Evolutionary conservation across 1,140 invertebrate species (phyloP), one percentile per base, ranked within the genome.

Genomic region (Pemphigus obesinymphae): DNA sequence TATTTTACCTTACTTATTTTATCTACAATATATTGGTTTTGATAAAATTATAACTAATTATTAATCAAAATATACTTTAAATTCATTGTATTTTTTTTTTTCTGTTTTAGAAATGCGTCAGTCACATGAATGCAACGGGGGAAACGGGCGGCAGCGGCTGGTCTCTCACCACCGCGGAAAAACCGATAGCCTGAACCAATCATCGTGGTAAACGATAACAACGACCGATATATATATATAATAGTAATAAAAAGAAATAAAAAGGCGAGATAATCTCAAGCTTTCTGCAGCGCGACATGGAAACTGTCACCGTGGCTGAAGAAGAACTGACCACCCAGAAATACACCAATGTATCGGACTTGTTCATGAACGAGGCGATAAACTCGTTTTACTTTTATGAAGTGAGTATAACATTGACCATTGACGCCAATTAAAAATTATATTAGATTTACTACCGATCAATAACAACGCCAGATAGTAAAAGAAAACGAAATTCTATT

Each of bases 341-440:
- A 45, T 63, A 80, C 55, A 23, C 26, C n/a, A 80, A 80, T 17
- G 55, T 61, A n/a, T 20, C 76, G 8, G 4, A 20, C 3, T 11
- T 29, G n/a, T 63, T 20, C 40, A 40, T 23, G 8, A 31, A 26
- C n/a, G 75, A 61, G 7, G 76, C 40, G 55, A 80, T 80, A 20
- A 80, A 80, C 55, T 80, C 76, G 6, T 80, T 80, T 45, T 80
- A 45, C 31, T 80, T 80, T 45, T 80, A 80, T 40, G 76, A 80
- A 80, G 76, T 80, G 10, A 80, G 76, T 55, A n/a, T n/a, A n/a
- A n/a, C n/a, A n/a, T n/a, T n/a, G n/a, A n/a, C n/a, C n/a, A n/a
- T n/a, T n/a, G n/a, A n/a, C n/a, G n/a, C n/a, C n/a, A n/a, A n/a
- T n/a, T n/a, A n/a, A n/a, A n/a, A n/a, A n/a, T n/a, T n/a, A n/a